Base-by-base conservation (phyloP, 1,140 invertebrate genomes). In the Panonychus citri region DNA sequence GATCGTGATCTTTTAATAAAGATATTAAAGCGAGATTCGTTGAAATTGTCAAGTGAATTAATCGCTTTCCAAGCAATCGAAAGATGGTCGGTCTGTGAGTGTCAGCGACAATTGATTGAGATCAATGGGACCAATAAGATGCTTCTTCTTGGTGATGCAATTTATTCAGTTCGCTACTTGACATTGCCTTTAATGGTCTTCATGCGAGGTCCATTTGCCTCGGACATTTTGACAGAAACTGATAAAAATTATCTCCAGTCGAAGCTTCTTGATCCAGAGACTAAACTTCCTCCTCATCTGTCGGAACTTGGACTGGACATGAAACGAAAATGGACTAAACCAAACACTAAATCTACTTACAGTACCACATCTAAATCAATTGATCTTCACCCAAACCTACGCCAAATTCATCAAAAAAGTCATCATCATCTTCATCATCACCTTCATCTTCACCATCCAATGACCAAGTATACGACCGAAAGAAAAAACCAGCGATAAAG, bases 1-100 rank as follows among this genome's bases (percentile, higher is more conserved):
- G 74, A 74, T 28, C 70, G 71, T 27, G 71, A 73, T 21, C 75
- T 77, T 52, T 65, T 82, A 1, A 67, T 72, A 0, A 69, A 78
- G 21, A 74, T 83, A 37, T 69, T 78, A 0, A 70, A 68, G 48
- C 68, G 81, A 2, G 75, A 81, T 56, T 57, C 59, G 39, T 40
- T 64, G 7, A 55, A 59, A 27, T 52, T 67, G 12, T 46, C 24
- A 42, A 63, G 60, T n/a, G 63, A 65, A 57, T 50, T 62, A 12
- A 43, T 57, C 7, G 60, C 62, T 4, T 67, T 62, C 49, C 52
- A 61, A 49, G 59, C 58, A 10, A 30, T 62, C 37, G 58, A 75
- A 24, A 72, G 77, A 55, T 83, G 81, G 80, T 74, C 76, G 10
- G 76, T 73, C 24, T 75, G 77, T 4, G 75, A 78, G 53, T 82